Conservation (phyloP, 2,113 vertebrate species). For the Regulus satrapa region DNA sequence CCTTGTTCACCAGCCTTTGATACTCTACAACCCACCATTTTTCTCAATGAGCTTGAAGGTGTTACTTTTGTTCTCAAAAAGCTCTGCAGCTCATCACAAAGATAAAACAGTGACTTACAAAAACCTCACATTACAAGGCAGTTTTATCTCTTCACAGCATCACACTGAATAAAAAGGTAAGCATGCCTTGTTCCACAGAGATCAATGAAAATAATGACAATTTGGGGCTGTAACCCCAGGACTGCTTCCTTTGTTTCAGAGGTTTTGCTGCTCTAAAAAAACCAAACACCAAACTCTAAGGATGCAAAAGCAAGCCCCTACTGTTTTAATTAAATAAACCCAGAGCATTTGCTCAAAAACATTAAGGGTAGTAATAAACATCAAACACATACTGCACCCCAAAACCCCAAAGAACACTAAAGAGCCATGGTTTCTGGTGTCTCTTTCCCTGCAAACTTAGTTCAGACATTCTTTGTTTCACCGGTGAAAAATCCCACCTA, state of each 20-base stretch:
- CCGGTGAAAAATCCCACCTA: neutral
- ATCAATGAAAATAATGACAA: neutral
- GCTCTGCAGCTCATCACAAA: neutral
- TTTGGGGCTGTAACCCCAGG: neutral
- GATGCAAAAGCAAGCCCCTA: neutral
- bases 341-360: neutral
- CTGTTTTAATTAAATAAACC: conserved; percentile 21
- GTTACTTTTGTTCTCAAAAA: conserved; percentile 13
- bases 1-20: neutral
- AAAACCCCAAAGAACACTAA: neutral
- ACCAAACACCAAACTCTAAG: neutral
- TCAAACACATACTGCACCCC: neutral
- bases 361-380: conserved; percentile 31
- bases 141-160: conserved; percentile 38
- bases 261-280: neutral
- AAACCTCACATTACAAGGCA: neutral
- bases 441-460: neutral
- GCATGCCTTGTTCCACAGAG: neutral
- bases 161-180: neutral
- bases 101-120: neutral
- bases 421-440: neutral
- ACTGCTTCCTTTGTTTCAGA: conserved; percentile 12
- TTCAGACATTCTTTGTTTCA: neutral
- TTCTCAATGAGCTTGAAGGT: neutral
- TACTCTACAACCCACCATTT: neutral